Evolutionary conservation across 2,113 vertebrate genomes (phyloP).

Genomic region (Pseudolaguvia tuberculata): DNA sequence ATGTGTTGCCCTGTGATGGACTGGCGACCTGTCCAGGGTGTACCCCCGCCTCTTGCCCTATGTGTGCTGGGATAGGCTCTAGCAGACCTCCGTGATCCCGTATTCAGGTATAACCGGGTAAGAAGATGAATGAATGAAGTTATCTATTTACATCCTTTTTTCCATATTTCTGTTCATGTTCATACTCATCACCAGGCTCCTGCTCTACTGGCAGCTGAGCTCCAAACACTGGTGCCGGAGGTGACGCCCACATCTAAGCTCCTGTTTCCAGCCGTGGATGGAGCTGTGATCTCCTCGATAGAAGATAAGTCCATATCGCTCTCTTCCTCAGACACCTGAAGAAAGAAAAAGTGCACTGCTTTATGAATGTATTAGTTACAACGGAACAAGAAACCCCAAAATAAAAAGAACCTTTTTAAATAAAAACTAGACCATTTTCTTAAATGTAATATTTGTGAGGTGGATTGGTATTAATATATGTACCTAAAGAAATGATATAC

Average conservation of each 20-base stretch:
- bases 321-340: constrained; percentile 54
- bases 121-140: no score
- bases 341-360: background rate
- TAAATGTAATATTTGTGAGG: background rate
- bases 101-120: no score
- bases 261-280: constrained; percentile 34
- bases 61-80: no score
- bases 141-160: no score
- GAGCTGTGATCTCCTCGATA: constrained; percentile 58
- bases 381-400: background rate
- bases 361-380: background rate
- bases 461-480: no score
- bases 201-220: constrained; percentile 43
- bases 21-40: no score
- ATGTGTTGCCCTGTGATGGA: no score
- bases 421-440: background rate
- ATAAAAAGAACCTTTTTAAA: background rate
- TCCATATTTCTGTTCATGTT: no score
- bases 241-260: constrained; percentile 46
- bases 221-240: constrained; percentile 50
- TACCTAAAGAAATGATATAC: background rate
- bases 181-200: constrained; percentile 53
- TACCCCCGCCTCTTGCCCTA: no score
- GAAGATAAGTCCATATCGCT: constrained; percentile 64
- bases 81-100: no score